Evolutionary conservation across 2,888 invertebrate genomes (phyloP), one percentile per base, ranked within the genome.

Genomic region (Sycophila texana): DNA sequence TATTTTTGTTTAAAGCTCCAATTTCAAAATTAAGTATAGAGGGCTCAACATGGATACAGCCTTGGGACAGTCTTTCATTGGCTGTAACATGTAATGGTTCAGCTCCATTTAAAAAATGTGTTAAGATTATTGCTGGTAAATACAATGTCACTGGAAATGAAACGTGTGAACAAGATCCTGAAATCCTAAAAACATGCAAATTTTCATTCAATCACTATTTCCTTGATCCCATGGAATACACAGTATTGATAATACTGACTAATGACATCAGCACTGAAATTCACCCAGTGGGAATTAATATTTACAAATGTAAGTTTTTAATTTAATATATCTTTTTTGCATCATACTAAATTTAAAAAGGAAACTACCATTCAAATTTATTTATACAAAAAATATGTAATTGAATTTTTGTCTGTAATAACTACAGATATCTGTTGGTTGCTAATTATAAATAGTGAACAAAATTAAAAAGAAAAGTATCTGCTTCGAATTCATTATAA

Each of bases 1-100:
- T 57, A 26, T 26, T 80, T 80, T 71, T 55, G 60, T 71, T 91
- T 92, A 13, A 88, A 96, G 97, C 93, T 83, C 95, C 96, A 0
- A 93, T 97, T 83, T 89, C 92, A 2, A 93, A 93, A 78, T 91
- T 97, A 12, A 93, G 93, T 68, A 93, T 95, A 0, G 93, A 92
- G 3, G 97, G 97, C 0, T 93, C 94, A 76, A 95, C 95, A 86
- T 97, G 97, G 96, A 91, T 97, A 51, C 94, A 95, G 84, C 95
- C 95, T 80, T 96, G 96, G 51, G 96, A 96, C 74, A 91, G 96
- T 65, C 90, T 97, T 39, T 92, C 94, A 75, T 89, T 97, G 12
- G 92, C 93, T 82, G 93, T 95, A 3, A 93, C 93, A 57, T 97
- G 96, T 86, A 92, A 93, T 47, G 97, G 97, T 0, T 95, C 96